Evolutionary conservation across 2,888 invertebrate genomes (phyloP).

Genomic region (Dromius quadrimaculatus): DNA sequence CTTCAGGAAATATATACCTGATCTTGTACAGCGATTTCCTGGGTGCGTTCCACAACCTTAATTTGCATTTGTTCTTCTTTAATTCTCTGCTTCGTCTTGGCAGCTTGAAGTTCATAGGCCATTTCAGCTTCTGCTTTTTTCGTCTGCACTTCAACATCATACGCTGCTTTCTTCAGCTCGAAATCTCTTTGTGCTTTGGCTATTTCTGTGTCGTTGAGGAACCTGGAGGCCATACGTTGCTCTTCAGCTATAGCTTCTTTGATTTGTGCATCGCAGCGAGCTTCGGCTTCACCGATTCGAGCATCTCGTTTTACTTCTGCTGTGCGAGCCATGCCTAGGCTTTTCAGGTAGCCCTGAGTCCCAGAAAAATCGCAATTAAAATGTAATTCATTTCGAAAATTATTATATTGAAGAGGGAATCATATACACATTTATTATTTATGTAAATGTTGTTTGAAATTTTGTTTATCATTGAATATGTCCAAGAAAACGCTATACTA

Average conservation of each 20-base stretch:
- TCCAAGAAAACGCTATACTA: no score
- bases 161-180: slow-evolving; percentile 96
- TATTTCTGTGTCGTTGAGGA: slow-evolving; percentile 96
- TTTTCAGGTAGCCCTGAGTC: slow-evolving; percentile 88
- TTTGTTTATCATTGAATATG: no score
- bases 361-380: slow-evolving; percentile 50
- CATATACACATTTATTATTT: no score
- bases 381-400: background rate
- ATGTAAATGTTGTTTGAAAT: no score
- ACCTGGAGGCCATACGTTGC: slow-evolving; percentile 93
- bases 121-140: slow-evolving; percentile 94
- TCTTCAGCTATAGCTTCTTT: slow-evolving; percentile 97
- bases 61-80: slow-evolving; percentile 97
- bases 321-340: slow-evolving; percentile 94
- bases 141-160: slow-evolving; percentile 97
- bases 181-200: slow-evolving; percentile 97
- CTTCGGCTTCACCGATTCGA: slow-evolving; percentile 96
- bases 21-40: slow-evolving; percentile 95
- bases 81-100: slow-evolving; percentile 94
- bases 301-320: slow-evolving; percentile 97
- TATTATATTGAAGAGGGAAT: background rate
- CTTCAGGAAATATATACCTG: slow-evolving; percentile 66
- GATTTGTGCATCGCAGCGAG: slow-evolving; percentile 90
- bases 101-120: slow-evolving; percentile 93
- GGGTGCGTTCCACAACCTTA: slow-evolving; percentile 88